A percentile compares a stretch with the other conserved stretches of the same genome.
Evolutionary conservation across 2,797 vertebrate species (phyloP).

Genomic region (Glyptemys insculpta): DNA sequence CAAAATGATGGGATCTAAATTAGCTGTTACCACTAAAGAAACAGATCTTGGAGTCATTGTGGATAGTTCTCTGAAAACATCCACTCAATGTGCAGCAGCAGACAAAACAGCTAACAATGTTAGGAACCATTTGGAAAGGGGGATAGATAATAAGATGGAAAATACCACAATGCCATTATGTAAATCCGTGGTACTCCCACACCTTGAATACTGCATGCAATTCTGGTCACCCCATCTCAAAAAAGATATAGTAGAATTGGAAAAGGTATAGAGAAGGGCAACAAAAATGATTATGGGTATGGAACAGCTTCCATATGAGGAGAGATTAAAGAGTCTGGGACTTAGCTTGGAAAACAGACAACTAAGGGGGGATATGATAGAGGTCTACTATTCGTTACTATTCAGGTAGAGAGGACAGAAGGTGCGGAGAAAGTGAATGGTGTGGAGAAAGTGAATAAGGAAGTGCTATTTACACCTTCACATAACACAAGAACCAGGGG

Average conservation of each 20-base stretch:
- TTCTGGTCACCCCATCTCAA: background rate
- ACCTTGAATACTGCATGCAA: no score
- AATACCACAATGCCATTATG: background rate
- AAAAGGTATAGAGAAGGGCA: background rate
- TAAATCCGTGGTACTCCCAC: no score
- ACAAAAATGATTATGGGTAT: background rate
- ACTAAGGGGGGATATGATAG: background rate
- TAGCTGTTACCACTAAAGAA: background rate
- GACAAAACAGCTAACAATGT: background rate
- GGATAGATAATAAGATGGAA: background rate
- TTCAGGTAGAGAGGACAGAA: no score
- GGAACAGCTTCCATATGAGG: background rate
- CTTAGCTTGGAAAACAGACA: background rate
- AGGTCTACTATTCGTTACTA: no score
- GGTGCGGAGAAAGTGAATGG: no score
- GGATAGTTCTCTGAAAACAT: background rate
- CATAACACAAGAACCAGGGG: background rate
- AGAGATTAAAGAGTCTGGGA: background rate
- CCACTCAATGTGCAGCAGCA: background rate
- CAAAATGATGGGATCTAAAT: background rate
- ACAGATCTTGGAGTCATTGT: background rate
- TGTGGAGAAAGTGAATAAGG: background rate
- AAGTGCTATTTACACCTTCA: background rate
- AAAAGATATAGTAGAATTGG: background rate
- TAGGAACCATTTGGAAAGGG: background rate